Evolutionary conservation across 2,797 vertebrate species (phyloP), one percentile per base, ranked within the genome.

Genomic region (Urosaurus nigricauda): DNA sequence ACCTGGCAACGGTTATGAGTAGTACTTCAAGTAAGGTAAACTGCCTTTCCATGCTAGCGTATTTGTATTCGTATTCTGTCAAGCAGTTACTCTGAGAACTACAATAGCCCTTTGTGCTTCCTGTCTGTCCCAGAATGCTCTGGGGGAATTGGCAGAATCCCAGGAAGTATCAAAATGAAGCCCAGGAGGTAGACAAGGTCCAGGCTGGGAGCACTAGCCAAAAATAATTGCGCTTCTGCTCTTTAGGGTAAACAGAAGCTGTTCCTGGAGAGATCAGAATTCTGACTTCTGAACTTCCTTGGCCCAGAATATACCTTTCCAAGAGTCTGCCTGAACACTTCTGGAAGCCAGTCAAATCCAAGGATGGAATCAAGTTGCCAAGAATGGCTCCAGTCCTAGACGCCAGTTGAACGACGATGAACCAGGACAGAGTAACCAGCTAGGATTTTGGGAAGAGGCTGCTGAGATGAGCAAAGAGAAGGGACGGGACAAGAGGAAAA

Each of bases 61-160:
- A 26, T 56, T 78, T 51, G 47, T 51, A 26, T 56, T 78, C 60
- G 53, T n/a, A 37, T 0, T 58, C 85, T 84, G 68, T 16, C 14
- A 14, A 78, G 24, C 70, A 86, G 2, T 32, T 13, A 0, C 9
- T 88, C 0, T 80, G 60, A 37, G 87, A 71, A 6, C 63, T 43
- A 4, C 2, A 0, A 4, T 0, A 0, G 11, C 4, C 0, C 7
- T 21, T 79, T 60, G 12, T 47, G 16, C 0, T 0, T 0, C 4
- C 53, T 35, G 53, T 24, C 60, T 4, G 12, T 7, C 14, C 16
- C 43, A 29, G 58, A 21, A 51, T 43, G 1, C 7, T 47, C 24
- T 17, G 12, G 63, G 37, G 29, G 9, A 4, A 40, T 21, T 24
- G 71, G 47, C 0, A 13, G 29, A 60, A 0, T 0, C 0, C 9